Evolutionary conservation across 2,888 invertebrate genomes (phyloP).

Genomic region (Chloroclystis v-ata): DNA sequence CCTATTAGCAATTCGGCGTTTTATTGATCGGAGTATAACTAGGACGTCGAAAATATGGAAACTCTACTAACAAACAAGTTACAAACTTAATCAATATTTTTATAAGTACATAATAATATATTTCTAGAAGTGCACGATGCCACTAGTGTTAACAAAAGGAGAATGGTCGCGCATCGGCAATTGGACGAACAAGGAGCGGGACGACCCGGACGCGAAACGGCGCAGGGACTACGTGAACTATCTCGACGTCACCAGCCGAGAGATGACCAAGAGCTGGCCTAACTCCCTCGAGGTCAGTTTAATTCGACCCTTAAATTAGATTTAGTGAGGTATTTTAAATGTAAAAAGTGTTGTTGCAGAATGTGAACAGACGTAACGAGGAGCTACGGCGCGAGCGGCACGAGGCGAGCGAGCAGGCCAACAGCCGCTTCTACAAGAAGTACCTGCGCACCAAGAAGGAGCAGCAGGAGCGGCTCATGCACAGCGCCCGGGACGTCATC

Average conservation of each 20-base stretch:
- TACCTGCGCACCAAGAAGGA: conserved; percentile 53
- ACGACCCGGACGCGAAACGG: conserved; percentile 49
- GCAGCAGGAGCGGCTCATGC: conserved; percentile 56
- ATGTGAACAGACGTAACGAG: conserved; percentile 67
- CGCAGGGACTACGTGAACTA: conserved; percentile 50
- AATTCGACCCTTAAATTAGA: no score
- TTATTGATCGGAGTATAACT: no score
- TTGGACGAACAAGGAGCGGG: conserved; percentile 48
- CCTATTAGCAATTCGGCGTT: no score
- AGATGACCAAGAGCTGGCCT: conserved; percentile 66
- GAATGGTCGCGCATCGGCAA: conserved; percentile 55
- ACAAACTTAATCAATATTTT: no score
- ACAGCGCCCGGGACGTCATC: conserved; percentile 59
- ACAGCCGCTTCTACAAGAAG: conserved; percentile 57
- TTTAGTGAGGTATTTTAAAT: no score
- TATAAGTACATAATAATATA: no score
- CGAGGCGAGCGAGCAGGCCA: conserved; percentile 55
- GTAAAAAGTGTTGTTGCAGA: no score
- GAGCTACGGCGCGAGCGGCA: conserved; percentile 56
- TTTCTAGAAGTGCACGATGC: conserved; percentile 38
- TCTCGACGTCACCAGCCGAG: conserved; percentile 46
- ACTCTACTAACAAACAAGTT: no score
- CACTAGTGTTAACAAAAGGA: conserved; percentile 48
- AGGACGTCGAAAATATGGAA: no score
- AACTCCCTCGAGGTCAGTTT: conserved; percentile 46